Evolutionary conservation across 2,888 invertebrate genomes (phyloP).

Genomic region (Physocephala rufipes): DNA sequence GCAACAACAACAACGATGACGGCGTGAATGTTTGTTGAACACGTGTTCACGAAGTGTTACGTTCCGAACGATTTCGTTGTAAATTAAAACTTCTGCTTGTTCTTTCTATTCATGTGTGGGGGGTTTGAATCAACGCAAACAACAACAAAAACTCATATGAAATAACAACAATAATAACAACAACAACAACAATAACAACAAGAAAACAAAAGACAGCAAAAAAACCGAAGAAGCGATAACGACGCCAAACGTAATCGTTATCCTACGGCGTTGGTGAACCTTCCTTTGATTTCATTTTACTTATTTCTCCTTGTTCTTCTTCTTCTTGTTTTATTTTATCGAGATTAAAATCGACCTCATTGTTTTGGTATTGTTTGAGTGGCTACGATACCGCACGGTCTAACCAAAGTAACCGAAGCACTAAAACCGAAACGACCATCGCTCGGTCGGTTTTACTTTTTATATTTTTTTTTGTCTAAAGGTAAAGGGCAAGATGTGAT

Average conservation of each 20-base stretch:
- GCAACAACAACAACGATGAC: constrained; percentile 3
- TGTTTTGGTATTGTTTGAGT: constrained; percentile 27
- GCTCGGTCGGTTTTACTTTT: constrained; percentile 5
- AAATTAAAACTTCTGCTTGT: constrained; percentile 17
- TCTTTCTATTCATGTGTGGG: no score
- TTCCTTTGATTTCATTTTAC: not conserved
- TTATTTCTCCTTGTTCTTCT: not conserved
- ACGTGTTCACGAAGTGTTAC: constrained; percentile 32
- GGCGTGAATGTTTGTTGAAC: constrained; percentile 15
- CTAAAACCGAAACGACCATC: constrained; percentile 8
- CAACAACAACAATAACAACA: not conserved
- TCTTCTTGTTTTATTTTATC: not conserved
- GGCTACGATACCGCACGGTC: constrained; percentile 17
- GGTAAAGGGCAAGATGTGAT: not conserved
- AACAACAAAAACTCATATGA: not conserved
- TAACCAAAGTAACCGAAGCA: constrained; percentile 29
- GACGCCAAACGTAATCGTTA: not conserved
- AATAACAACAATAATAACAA: not conserved
- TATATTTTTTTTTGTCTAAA: not conserved
- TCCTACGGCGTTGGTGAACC: not conserved
- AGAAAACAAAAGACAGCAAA: no score
- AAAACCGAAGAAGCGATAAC: not conserved
- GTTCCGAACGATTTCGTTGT: constrained; percentile 27
- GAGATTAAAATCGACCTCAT: constrained; percentile 34
- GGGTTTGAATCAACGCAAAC: not conserved